Base-by-base conservation (phyloP, 2,797 vertebrate genomes). In the Eulemur coronatus region DNA sequence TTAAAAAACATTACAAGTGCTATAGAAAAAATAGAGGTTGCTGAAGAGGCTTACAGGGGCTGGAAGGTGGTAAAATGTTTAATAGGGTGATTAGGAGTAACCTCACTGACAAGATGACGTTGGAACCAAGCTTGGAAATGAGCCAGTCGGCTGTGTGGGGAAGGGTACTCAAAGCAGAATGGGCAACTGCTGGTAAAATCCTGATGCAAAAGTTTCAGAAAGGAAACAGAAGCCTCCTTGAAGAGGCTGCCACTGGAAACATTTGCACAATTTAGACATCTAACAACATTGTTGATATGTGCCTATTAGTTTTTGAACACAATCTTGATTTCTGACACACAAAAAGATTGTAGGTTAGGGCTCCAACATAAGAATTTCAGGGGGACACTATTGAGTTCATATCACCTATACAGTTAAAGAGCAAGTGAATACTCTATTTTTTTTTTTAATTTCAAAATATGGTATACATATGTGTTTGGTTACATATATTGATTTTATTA, bases 141-240 rank as follows among this genome's bases (percentile, higher is more conserved):
- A 46, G 24, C 1, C 24, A 10, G 3, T 55, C 15, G 11, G 28
- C 7, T 63, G 10, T 0, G 0, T 3, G 11, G 1, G 26, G 4
- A 52, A 30, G 5, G 14, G 0, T 13, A 2, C 1, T 61, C 2
- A 26, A 11, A 61, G 12, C 10, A 30, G 5, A 69, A 88, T 6
- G 22, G 48, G 41, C 10, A 59, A 4, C 4, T 79, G 28, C 13
- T 6, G 17, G 22, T 26, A 82, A 24, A 13, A 43, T 9, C 2
- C n/a, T 28, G 11, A 24, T 9, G 41, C 38, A 41, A 52, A 70
- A n/a, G 14, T 46, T 80, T 79, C 46, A n/a, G 33, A 33, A 61
- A 55, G 18, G 5, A 61, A 86, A 63, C 7, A 15, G 33, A 55
- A n/a, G 7, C 0, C 24, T 26, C 1, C 0, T 57, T 61, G 15